A percentile compares a stretch with the other conserved stretches of the same genome.
These are phyloP conservation scores for Drosophila nr. medialis DNA, from an alignment of 2,888 invertebrate genomes.

Conservation along the genomic window DNA sequence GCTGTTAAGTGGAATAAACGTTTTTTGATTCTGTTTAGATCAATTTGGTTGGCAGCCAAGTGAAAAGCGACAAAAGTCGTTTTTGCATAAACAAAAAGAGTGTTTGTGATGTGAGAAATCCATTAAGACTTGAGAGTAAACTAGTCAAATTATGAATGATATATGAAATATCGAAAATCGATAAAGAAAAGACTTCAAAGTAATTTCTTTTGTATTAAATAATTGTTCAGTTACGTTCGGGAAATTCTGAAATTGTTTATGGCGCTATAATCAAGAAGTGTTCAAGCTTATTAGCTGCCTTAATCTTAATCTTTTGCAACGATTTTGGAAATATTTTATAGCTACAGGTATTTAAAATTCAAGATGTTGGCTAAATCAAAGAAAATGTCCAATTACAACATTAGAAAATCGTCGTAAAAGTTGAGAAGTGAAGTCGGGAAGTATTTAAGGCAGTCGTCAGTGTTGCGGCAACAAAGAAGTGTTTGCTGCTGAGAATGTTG, in stretches of 20 bases:
- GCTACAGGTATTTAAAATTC: background rate
- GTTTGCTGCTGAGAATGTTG: constrained; percentile 38
- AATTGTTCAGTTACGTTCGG: background rate
- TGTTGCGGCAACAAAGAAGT: background rate
- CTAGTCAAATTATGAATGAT: background rate
- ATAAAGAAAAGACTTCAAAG: background rate
- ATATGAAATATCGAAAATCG: background rate
- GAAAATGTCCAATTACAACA: background rate
- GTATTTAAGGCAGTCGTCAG: background rate
- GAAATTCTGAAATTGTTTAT: background rate
- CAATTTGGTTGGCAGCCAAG: constrained; percentile 30
- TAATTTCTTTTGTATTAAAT: background rate
- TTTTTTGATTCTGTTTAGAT: constrained; percentile 37
- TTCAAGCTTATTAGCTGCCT: background rate
- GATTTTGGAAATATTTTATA: no score
- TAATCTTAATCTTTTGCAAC: background rate
- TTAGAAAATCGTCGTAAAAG: background rate
- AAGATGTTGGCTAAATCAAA: background rate
- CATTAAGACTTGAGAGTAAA: background rate
- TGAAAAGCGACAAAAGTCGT: background rate
- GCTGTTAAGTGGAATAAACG: constrained; percentile 54
- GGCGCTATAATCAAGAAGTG: background rate
- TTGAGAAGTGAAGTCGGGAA: background rate
- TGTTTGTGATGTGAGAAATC: background rate
- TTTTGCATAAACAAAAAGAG: constrained; percentile 20